These are phyloP conservation scores for Hypomesus transpacificus DNA, from an alignment of 2,113 vertebrate genomes.

Conservation along the genomic window DNA sequence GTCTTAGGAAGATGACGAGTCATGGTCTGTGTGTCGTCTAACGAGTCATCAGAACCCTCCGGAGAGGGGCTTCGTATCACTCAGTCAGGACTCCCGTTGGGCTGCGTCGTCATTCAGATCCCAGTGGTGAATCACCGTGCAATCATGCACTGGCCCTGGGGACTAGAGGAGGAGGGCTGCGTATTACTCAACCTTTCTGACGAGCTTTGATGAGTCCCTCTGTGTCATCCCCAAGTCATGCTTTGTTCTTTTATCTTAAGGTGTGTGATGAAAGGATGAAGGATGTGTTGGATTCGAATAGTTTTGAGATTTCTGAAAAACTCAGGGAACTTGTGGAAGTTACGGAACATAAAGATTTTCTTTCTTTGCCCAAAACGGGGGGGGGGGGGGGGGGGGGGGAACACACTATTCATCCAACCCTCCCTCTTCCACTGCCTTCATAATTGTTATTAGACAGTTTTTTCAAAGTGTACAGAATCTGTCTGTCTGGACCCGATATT, in stretches of 20 bases:
- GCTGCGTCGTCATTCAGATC: not conserved
- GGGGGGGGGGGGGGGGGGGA: too few species aligned
- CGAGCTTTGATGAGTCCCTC: not conserved
- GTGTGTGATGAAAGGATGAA: slow-evolving; percentile 2
- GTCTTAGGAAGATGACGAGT: not conserved
- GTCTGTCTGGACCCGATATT: slow-evolving; percentile 18
- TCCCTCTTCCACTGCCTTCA: not conserved
- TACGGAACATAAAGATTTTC: not conserved
- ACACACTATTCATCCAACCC: not conserved
- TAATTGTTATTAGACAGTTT: slow-evolving; percentile 14
- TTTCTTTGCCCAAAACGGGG: too few species aligned
- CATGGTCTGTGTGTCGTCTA: not conserved
- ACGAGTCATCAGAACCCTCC: not conserved
- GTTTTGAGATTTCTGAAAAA: too few species aligned
- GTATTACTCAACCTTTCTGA: slow-evolving; percentile 1
- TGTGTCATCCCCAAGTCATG: not conserved
- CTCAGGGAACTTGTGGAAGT: too few species aligned
- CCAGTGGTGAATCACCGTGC: not conserved
- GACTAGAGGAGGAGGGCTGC: not conserved
- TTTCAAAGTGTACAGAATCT: slow-evolving; percentile 5
- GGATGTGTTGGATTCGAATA: not conserved
- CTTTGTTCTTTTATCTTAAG: not conserved
- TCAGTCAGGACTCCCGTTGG: not conserved
- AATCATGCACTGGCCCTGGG: not conserved
- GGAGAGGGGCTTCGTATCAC: not conserved